phyloP scores from a whole-genome alignment of 2,113 vertebrate species.

The Xenopus tropicalis region DNA sequence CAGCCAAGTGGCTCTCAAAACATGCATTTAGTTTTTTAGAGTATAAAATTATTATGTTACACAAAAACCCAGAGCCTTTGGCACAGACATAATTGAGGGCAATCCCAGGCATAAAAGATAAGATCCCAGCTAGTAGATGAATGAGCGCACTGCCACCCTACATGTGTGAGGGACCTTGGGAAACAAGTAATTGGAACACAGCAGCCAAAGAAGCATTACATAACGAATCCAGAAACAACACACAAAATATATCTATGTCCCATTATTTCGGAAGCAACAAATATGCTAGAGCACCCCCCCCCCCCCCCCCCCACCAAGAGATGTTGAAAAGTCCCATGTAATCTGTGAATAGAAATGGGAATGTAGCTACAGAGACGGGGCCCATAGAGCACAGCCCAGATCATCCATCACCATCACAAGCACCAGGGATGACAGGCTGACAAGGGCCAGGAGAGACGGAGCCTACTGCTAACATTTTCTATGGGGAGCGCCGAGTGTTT shows the following conservation, averaged over 20 bases:
- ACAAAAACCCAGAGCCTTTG: no score
- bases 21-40: no score
- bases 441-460: constrained; percentile 30
- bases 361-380: constrained; percentile 38
- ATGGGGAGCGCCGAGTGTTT: neutral
- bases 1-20: no score
- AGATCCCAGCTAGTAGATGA: no score
- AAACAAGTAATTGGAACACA: neutral
- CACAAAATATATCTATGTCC: neutral
- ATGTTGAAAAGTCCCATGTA: constrained; percentile 15
- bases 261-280: neutral
- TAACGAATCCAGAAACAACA: neutral
- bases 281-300: no score
- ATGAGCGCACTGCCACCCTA: no score
- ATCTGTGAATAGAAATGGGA: constrained; percentile 30
- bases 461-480: constrained; percentile 25
- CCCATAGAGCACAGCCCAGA: constrained; percentile 22
- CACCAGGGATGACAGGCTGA: constrained; percentile 40
- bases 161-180: no score
- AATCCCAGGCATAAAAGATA: no score
- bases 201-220: neutral
- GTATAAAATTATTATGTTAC: no score
- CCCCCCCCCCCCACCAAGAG: neutral
- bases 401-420: constrained; percentile 41
- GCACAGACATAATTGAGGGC: no score